Evolutionary conservation across 2,113 vertebrate genomes (phyloP), one percentile per base, ranked within the genome.

Genomic region (Natator depressus): DNA sequence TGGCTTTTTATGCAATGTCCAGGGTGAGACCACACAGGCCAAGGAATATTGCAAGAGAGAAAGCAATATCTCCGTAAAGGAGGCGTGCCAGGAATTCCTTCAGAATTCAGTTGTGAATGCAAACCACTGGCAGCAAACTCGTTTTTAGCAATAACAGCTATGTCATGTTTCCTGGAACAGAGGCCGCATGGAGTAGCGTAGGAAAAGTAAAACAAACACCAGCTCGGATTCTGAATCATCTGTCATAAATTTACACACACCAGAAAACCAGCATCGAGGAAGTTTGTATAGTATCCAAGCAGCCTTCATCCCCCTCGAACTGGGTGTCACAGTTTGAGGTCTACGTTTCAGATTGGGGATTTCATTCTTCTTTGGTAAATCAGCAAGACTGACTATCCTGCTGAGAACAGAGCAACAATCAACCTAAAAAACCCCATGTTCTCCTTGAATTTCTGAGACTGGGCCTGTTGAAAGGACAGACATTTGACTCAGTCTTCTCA

Each of bases 141-240:
- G 2, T 93, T 95, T 84, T 90, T 22, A 55, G 97, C 97, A 96
- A 46, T 85, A 95, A 95, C 96, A 96, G 97, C 96, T 93, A 86
- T 35, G 94, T 94, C 92, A 94, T 91, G 85, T 82, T 97, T 95
- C 97, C 97, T 97, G 97, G 96, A 97, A 95, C 93, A n/a, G 5
- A 53, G 91, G 96, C 97, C 55, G 54, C 10, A 75, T 69, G 87
- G 93, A 97, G 95, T 82, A 86, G 42, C 92, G 10, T 84, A 90
- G 93, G 96, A 35, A 95, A 97, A 95, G 96, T 94, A 96, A 97
- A 97, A 97, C 17, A 97, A 97, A 97, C 95, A 88, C 91, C 47
- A 0, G 87, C 38, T 22, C 54, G 22, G 76, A 88, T 92, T 57
- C 83, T 93, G 95, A 96, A 94, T 93, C 96, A 93, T 89, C 80